These are phyloP conservation scores for Sarcophaga carnaria DNA, from an alignment of 2,888 invertebrate genomes.

Conservation along the genomic window DNA sequence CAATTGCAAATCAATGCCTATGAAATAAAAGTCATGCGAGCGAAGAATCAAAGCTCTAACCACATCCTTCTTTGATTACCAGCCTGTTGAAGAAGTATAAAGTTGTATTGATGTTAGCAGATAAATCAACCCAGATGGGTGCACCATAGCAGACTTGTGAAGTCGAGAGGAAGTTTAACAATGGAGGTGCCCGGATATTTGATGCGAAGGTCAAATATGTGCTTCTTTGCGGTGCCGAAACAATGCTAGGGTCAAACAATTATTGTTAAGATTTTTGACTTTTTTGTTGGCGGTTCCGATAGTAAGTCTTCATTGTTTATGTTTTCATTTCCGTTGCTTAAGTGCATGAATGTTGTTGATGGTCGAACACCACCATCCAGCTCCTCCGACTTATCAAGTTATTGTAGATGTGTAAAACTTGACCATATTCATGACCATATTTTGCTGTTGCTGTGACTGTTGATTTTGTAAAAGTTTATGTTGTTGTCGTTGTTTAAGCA, in stretches of 20 bases:
- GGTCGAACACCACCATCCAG: slow-evolving; percentile 4
- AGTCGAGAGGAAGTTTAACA: too few species aligned
- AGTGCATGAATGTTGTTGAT: slow-evolving; percentile 60
- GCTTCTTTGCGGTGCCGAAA: too few species aligned
- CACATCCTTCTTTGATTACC: too few species aligned
- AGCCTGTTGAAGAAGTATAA: too few species aligned
- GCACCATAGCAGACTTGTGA: too few species aligned
- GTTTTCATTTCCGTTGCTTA: slow-evolving; percentile 69
- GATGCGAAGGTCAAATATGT: too few species aligned
- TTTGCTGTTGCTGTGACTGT: slow-evolving; percentile 59
- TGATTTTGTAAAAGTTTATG: slow-evolving; percentile 29
- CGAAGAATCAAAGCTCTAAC: too few species aligned
- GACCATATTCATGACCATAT: slow-evolving; percentile 53
- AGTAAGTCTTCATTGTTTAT: slow-evolving; percentile 73
- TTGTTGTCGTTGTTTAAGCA: slow-evolving; percentile 63
- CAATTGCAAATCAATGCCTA: too few species aligned
- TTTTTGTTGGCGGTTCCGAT: slow-evolving; percentile 79
- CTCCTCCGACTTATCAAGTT: background rate
- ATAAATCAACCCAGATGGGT: too few species aligned
- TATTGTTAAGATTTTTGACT: slow-evolving; percentile 72
- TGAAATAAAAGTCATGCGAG: too few species aligned
- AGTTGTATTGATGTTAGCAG: too few species aligned
- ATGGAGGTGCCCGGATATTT: too few species aligned
- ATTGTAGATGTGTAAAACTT: slow-evolving; percentile 4
- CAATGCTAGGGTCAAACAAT: slow-evolving; percentile 15